Conservation (phyloP, 2,797 vertebrate genomes). For the Fistularia tabacaria region DNA sequence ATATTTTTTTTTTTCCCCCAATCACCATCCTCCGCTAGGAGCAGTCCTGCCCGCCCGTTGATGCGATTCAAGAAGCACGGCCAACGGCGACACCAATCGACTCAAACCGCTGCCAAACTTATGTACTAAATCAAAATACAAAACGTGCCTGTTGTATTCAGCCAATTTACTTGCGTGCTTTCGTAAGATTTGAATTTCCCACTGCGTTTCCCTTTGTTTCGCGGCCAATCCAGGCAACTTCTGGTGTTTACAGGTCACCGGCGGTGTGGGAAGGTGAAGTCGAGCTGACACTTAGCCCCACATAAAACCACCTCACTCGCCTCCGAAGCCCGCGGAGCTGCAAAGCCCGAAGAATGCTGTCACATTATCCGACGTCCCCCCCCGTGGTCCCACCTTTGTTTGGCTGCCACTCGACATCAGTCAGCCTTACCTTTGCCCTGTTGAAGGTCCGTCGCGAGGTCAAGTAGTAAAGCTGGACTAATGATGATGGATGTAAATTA, state of each 20-base stretch:
- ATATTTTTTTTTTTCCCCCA: constrained; percentile 38
- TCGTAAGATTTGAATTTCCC: constrained; percentile 9
- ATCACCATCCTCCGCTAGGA: constrained; percentile 37
- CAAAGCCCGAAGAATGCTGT: constrained; percentile 58
- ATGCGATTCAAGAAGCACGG: too few species aligned
- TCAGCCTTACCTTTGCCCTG: constrained; percentile 40
- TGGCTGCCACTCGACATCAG: constrained; percentile 70
- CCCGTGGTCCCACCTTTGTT: constrained; percentile 67
- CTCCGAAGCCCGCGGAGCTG: constrained; percentile 57
- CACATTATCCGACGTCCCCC: constrained; percentile 54
- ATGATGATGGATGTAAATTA: constrained; percentile 14
- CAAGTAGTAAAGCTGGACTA: constrained; percentile 44
- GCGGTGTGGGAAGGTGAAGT: constrained; percentile 48
- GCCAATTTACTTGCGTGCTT: constrained; percentile 17
- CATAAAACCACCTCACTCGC: constrained; percentile 46
- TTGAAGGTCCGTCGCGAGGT: constrained; percentile 41
- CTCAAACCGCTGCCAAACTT: too few species aligned
- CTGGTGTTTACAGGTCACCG: constrained; percentile 67
- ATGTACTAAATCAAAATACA: too few species aligned
- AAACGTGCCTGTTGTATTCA: background rate
- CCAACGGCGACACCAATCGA: too few species aligned
- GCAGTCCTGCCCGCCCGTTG: background rate
- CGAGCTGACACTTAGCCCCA: constrained; percentile 61
- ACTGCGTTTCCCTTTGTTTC: constrained; percentile 56
- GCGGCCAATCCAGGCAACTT: constrained; percentile 29